A percentile compares a stretch with the other conserved stretches of the same genome.
These are phyloP conservation scores for Drosophila kurseongensis DNA, from an alignment of 1,140 invertebrate genomes.

Conservation along the genomic window DNA sequence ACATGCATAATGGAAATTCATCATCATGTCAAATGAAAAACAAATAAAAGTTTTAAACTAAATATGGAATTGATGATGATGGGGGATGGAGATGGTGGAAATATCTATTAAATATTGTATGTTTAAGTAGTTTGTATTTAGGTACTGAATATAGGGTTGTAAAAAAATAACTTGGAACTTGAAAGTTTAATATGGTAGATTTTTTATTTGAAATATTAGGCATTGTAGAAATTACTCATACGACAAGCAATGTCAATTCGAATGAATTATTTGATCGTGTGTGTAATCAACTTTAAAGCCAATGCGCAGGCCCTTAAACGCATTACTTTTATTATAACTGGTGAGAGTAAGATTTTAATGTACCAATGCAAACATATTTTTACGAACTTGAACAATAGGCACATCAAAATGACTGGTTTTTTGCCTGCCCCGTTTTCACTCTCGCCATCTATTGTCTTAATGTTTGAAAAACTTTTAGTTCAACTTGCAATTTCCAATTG, in stretches of 20 bases:
- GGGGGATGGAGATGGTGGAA: neutral
- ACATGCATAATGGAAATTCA: slow-evolving; percentile 28
- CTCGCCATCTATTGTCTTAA: slow-evolving; percentile 29
- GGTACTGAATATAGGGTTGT: no score
- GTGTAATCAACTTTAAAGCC: no score
- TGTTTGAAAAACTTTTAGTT: slow-evolving; percentile 28
- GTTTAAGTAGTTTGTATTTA: neutral
- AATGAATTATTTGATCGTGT: no score
- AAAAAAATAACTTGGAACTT: no score
- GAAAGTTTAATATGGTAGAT: no score
- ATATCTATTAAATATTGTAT: neutral
- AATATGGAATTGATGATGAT: neutral
- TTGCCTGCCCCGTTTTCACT: slow-evolving; percentile 16
- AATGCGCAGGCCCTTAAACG: no score
- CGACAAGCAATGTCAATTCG: no score
- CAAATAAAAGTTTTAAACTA: neutral
- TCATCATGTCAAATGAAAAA: slow-evolving; percentile 29
- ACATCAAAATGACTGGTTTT: neutral
- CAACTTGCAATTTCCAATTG: slow-evolving; percentile 36
- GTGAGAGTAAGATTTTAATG: no score
- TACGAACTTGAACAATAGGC: neutral
- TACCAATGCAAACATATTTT: neutral
- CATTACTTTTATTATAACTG: neutral
- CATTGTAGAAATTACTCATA: no score
- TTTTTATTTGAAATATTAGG: no score